A percentile compares a stretch with the other conserved stretches of the same genome.
Conservation (phyloP, 2,113 vertebrate species). For the Gracilinanus agilis region DNA sequence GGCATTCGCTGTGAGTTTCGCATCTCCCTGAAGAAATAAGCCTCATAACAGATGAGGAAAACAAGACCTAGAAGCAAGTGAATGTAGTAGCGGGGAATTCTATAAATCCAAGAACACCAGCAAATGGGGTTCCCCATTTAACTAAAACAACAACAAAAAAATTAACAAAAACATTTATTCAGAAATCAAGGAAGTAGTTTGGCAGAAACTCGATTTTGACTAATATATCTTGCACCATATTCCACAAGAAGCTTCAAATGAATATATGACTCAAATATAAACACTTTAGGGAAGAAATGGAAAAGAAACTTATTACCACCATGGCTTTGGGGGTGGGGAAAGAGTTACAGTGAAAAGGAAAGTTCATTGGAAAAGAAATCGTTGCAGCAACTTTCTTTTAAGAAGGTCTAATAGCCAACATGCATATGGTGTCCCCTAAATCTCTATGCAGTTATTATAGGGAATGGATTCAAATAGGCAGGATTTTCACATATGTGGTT, state of each 20-base stretch:
- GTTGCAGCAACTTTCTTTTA: not conserved
- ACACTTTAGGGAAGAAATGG: too few relatives aligned
- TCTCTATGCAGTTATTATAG: not conserved
- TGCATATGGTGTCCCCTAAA: not conserved
- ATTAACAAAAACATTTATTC: not conserved
- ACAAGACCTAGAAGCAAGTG: not conserved
- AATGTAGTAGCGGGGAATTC: not conserved
- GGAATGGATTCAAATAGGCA: not conserved
- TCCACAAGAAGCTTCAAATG: not conserved
- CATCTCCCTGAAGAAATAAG: slow-evolving; percentile 54
- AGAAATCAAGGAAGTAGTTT: not conserved
- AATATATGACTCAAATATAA: not conserved
- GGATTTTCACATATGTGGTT: not conserved
- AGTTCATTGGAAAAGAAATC: not conserved
- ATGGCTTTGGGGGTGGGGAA: not conserved
- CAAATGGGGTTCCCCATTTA: not conserved
- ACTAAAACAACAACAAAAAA: too few relatives aligned
- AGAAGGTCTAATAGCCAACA: not conserved
- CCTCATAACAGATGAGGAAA: slow-evolving; percentile 10
- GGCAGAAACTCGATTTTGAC: not conserved
- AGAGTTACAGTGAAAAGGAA: not conserved
- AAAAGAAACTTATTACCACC: not conserved
- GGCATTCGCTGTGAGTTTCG: slow-evolving; percentile 58
- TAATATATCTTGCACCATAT: not conserved
- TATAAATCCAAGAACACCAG: not conserved